Evolutionary conservation across 2,888 invertebrate genomes (phyloP).

Genomic region (Synanthedon formicaeformis): DNA sequence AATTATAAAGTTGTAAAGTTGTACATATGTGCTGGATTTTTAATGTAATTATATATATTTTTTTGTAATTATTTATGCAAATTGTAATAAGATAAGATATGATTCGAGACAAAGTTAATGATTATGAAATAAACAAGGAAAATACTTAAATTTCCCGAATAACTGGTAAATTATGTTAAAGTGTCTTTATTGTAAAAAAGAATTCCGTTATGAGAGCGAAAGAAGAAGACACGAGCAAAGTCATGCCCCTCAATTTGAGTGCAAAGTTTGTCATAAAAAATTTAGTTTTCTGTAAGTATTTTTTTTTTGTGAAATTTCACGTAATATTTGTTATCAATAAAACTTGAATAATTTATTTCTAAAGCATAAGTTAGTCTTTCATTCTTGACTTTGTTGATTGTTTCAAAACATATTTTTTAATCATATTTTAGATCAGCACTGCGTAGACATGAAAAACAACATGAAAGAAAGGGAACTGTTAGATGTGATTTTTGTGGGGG

Average conservation of each 20-base stretch:
- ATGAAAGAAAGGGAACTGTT: constrained; percentile 42
- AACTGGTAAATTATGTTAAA: constrained; percentile 13
- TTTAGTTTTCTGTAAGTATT: constrained; percentile 58
- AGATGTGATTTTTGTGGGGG: constrained; percentile 39
- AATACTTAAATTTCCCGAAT: too few relatives aligned
- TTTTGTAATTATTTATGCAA: too few relatives aligned
- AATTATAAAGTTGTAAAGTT: too few relatives aligned
- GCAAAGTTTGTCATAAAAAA: constrained; percentile 50
- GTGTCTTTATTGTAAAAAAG: constrained; percentile 42
- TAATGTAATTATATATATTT: too few relatives aligned
- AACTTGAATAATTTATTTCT: too few relatives aligned
- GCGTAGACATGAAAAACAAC: constrained; percentile 53
- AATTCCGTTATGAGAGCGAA: constrained; percentile 55
- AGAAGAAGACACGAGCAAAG: constrained; percentile 52
- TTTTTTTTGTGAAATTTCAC: neutral
- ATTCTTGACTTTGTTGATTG: neutral
- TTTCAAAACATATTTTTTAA: neutral
- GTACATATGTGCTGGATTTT: too few relatives aligned
- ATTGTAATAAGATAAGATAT: too few relatives aligned
- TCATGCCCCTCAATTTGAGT: constrained; percentile 47
- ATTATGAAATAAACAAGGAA: too few relatives aligned
- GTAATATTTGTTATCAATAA: too few relatives aligned
- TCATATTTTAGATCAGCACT: constrained; percentile 39
- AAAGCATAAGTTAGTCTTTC: too few relatives aligned
- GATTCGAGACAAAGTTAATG: too few relatives aligned